These are phyloP conservation scores for Kryptolebias marmoratus DNA, from an alignment of 2,113 vertebrate species.

Conservation along the genomic window DNA sequence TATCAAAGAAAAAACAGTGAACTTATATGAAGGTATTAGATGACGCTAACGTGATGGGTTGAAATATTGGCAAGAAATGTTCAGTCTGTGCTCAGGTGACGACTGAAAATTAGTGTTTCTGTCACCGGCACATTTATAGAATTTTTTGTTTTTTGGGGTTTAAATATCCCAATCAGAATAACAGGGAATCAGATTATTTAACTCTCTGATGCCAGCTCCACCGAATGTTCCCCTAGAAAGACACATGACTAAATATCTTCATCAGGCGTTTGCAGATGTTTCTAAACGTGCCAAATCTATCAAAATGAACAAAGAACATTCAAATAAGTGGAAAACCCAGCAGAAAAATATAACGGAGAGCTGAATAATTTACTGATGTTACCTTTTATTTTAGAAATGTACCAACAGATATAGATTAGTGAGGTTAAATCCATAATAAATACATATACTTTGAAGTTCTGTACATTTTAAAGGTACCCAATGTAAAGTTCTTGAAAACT, in stretches of 20 bases:
- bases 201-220: background rate
- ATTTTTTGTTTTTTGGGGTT: background rate
- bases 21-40: background rate
- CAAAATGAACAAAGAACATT: too few relatives aligned
- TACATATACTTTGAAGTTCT: too few relatives aligned
- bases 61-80: background rate
- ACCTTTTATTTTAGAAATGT: background rate
- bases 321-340: too few relatives aligned
- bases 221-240: background rate
- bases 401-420: too few relatives aligned
- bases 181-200: background rate
- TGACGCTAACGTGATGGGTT: background rate
- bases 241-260: background rate
- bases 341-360: too few relatives aligned
- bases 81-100: background rate
- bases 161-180: background rate
- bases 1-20: background rate
- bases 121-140: background rate
- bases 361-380: background rate
- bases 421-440: too few relatives aligned
- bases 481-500: too few relatives aligned
- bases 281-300: too few relatives aligned
- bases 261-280: background rate
- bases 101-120: background rate
- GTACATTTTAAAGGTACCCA: too few relatives aligned